These are phyloP conservation scores for Andrena cerasifolii DNA, from an alignment of 1,140 invertebrate species.

Conservation along the genomic window DNA sequence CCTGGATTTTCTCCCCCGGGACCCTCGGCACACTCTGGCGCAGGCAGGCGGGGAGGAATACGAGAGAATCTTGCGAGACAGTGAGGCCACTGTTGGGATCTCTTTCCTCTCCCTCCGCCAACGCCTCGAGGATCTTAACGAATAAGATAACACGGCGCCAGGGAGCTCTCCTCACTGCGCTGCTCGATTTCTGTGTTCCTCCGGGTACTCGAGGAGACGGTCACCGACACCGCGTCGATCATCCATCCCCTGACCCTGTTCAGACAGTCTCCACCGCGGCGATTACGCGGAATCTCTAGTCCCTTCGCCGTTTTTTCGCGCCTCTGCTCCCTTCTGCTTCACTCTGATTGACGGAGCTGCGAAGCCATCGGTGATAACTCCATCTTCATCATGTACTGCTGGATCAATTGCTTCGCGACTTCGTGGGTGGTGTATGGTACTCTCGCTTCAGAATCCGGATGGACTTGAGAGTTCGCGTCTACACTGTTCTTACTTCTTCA, in stretches of 20 bases:
- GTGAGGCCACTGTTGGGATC: conserved; percentile 68
- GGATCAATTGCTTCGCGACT: too few species aligned
- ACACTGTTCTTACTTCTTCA: too few species aligned
- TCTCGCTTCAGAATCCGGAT: too few species aligned
- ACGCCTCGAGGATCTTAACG: conserved; percentile 76
- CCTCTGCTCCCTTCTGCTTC: too few species aligned
- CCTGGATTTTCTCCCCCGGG: conserved; percentile 75
- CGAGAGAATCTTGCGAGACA: conserved; percentile 58
- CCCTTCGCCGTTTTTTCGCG: conserved; percentile 45
- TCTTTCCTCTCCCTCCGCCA: conserved; percentile 49
- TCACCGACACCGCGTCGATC: conserved; percentile 73
- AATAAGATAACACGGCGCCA: conserved; percentile 80
- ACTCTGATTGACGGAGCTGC: too few species aligned
- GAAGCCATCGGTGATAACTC: too few species aligned
- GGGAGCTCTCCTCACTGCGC: conserved; percentile 57
- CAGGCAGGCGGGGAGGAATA: conserved; percentile 27
- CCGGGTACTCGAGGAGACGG: conserved; percentile 71
- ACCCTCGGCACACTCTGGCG: conserved; percentile 50
- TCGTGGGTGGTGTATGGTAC: too few species aligned
- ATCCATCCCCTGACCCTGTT: conserved; percentile 52
- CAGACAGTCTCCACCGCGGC: conserved; percentile 32
- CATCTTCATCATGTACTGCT: too few species aligned
- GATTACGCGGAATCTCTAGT: conserved; percentile 63
- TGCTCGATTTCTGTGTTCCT: neutral
- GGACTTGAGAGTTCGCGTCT: too few species aligned